Evolutionary conservation across 2,113 vertebrate species (phyloP), one percentile per base, ranked within the genome.

Genomic region (Mionectes macconnelli): DNA sequence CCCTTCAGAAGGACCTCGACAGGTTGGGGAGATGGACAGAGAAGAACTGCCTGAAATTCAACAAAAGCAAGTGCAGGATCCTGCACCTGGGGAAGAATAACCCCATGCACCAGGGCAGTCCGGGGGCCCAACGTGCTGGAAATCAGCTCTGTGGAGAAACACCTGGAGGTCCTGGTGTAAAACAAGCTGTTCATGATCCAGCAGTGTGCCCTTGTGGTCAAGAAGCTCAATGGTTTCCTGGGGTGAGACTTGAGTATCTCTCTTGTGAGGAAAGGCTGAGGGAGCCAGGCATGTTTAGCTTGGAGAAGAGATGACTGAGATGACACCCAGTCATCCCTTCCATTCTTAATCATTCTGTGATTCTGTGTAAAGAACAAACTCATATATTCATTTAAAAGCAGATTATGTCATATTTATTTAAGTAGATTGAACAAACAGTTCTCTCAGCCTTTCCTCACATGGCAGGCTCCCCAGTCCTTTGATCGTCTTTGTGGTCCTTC

Each of bases 371-470:
- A 74, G 4, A 52, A 16, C 6, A 44, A 50, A 44, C 2, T 10
- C 12, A 27, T 23, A 2, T 57, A 28, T 23, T 66, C 11, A 50
- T 81, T 67, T 59, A 45, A 44, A 81, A 67, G 4, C 12, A 59
- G 23, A 7, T 44, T 44, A 10, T 0, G 0, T 59, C 52, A 20
- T 28, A 57, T 37, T 59, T 2, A 7, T 28, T 57, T 28, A 74
- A 57, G 5, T 0, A 2, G 12, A 8, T 23, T 50, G 18, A 15
- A 37, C 18, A 57, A 66, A 7, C 3, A 50, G 2, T 33, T 50
- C 12, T 80, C 42, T 50, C 31, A 33, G 4, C 3, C 22, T 57
- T 88, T 64, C 12, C 11, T 73, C 31, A 28, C 12, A 6, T 57
- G 14, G 31, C 47, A 25, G 40, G 3, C 14, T 50, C 9, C 22